A percentile compares a stretch with the other conserved stretches of the same genome.
These are phyloP conservation scores for Tachuris rubrigastra DNA, from an alignment of 2,113 vertebrate genomes.

Conservation along the genomic window DNA sequence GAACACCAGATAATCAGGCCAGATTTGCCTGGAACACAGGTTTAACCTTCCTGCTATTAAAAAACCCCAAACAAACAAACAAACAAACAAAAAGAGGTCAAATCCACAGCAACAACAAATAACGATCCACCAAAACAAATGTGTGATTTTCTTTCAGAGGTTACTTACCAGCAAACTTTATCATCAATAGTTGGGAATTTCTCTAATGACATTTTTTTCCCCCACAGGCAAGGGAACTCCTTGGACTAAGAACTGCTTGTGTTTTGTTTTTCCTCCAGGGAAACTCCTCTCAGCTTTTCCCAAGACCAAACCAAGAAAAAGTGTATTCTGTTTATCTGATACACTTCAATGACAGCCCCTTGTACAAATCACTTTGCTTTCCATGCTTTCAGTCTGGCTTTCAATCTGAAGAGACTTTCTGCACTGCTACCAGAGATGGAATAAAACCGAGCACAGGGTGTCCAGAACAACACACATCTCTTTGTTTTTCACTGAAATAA, in stretches of 20 bases:
- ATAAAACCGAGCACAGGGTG: neutral
- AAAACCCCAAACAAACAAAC: no score
- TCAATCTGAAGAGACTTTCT: neutral
- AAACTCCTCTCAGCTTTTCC: neutral
- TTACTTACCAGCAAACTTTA: neutral
- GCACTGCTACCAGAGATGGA: neutral
- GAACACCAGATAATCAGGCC: neutral
- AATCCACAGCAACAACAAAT: neutral
- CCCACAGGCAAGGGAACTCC: neutral
- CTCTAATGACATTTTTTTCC: neutral
- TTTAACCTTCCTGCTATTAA: neutral
- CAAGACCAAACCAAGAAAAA: neutral
- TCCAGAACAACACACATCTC: neutral
- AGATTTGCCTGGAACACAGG: neutral
- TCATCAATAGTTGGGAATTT: neutral
- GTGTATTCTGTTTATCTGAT: neutral
- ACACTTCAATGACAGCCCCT: neutral
- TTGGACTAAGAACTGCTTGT: neutral
- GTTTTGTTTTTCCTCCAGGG: neutral
- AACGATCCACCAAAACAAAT: neutral
- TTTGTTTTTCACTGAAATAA: neutral
- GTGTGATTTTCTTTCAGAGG: neutral
- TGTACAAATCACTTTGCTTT: neutral
- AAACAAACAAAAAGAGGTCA: neutral
- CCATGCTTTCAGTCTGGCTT: neutral